Percentiles rank a stretch among this genome's conserved stretches.
Evolutionary conservation across 2,113 vertebrate species (phyloP).

Genomic region (Lichenostomus cassidix): DNA sequence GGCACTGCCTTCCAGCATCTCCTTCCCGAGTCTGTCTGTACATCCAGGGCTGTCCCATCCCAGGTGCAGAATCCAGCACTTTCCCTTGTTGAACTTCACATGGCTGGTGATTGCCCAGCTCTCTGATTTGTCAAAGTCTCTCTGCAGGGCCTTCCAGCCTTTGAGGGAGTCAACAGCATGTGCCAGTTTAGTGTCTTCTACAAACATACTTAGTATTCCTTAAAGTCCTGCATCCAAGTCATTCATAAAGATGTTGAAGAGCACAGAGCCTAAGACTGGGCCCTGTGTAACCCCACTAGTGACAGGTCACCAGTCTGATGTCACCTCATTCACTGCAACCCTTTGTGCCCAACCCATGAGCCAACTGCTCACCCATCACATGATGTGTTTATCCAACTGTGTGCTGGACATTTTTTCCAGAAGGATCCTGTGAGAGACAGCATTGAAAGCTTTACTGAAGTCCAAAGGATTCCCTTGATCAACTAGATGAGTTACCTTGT

Average conservation of each 20-base stretch:
- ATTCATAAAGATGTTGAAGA: not conserved
- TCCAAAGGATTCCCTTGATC: not conserved
- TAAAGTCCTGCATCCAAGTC: accelerated
- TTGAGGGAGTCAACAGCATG: not conserved
- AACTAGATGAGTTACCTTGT: not conserved
- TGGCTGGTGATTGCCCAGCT: not conserved
- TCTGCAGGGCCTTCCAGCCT: not conserved
- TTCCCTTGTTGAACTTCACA: not conserved
- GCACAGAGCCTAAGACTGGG: not conserved
- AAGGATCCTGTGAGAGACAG: not conserved
- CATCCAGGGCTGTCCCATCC: not conserved
- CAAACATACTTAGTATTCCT: not conserved
- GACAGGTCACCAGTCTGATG: not conserved
- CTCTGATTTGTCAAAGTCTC: not conserved
- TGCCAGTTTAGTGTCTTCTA: not conserved
- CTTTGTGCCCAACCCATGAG: not conserved
- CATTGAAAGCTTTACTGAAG: not conserved
- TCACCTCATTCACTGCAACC: not conserved
- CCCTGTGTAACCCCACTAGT: too few species aligned
- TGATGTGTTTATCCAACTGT: not conserved
- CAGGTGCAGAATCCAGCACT: accelerated
- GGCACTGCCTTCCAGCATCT: not conserved
- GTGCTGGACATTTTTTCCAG: not conserved
- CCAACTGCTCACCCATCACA: not conserved
- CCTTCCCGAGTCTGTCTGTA: accelerated